Evolutionary conservation across 2,797 vertebrate species (phyloP).

Genomic region (Pseudopleuronectes americanus): DNA sequence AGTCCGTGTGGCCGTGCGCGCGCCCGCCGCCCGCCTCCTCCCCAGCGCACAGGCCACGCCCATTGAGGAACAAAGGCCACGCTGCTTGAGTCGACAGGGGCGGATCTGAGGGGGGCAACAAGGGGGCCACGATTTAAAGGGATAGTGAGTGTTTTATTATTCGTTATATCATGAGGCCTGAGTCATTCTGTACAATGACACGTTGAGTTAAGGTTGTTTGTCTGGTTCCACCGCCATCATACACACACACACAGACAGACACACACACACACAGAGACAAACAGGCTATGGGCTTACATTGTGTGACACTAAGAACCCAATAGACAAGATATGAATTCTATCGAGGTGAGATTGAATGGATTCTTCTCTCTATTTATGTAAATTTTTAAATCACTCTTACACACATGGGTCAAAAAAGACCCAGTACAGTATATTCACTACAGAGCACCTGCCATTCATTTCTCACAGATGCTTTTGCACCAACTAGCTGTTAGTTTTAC

Average conservation of each 20-base stretch:
- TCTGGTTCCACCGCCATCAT: constrained; percentile 49
- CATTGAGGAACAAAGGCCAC: constrained; percentile 70
- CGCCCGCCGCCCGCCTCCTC: constrained; percentile 41
- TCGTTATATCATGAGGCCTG: constrained; percentile 2
- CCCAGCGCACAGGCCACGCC: constrained; percentile 60
- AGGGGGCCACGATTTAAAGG: no score
- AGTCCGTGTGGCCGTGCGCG: constrained; percentile 29
- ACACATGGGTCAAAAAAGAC: no score
- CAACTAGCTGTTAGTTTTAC: no score
- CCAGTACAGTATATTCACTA: no score
- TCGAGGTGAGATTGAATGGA: not conserved
- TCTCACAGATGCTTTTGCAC: no score
- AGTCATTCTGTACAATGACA: constrained; percentile 25
- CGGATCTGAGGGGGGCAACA: no score
- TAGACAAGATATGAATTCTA: not conserved
- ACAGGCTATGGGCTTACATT: not conserved
- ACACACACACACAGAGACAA: constrained; percentile 4
- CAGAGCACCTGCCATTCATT: no score
- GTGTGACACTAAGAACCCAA: constrained; percentile 1
- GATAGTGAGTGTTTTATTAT: not conserved
- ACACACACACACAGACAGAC: no score
- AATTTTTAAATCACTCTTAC: no score
- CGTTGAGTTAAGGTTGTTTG: constrained; percentile 39
- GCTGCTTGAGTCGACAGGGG: not conserved
- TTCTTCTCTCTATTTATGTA: constrained; percentile 6